Conservation (phyloP, 2,113 vertebrate species). For the Gnathonemus longibarbis region DNA sequence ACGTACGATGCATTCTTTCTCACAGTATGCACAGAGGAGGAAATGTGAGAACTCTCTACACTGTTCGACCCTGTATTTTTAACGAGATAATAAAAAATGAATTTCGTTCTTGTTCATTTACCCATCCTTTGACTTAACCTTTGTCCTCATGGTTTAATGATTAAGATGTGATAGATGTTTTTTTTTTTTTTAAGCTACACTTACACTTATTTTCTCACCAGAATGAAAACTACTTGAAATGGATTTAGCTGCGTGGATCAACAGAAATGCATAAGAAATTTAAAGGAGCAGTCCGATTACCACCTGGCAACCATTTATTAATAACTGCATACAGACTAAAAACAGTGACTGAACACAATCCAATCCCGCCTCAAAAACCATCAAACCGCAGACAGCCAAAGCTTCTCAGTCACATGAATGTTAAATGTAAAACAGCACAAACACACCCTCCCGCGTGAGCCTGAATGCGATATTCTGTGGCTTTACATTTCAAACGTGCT, state of each 20-base stretch:
- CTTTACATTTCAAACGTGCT: background rate
- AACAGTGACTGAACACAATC: background rate
- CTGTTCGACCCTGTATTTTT: background rate
- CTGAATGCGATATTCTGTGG: background rate
- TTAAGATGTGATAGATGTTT: background rate
- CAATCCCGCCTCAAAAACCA: background rate
- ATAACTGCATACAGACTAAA: background rate
- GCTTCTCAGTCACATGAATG: background rate
- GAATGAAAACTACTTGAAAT: background rate
- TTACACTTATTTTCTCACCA: background rate
- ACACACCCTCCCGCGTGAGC: background rate
- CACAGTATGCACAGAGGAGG: background rate
- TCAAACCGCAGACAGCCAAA: background rate
- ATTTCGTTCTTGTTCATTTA: background rate
- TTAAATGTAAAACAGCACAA: background rate
- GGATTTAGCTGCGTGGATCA: background rate
- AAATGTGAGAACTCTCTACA: background rate
- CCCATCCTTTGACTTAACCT: background rate
- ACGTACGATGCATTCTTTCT: background rate
- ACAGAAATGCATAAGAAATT: background rate
- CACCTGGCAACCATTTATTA: background rate
- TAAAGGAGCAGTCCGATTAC: background rate
- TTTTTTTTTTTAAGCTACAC: background rate
- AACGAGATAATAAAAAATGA: background rate
- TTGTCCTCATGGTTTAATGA: background rate